Conservation (phyloP, 2,113 vertebrate genomes). For the Carettochelys insculpta region DNA sequence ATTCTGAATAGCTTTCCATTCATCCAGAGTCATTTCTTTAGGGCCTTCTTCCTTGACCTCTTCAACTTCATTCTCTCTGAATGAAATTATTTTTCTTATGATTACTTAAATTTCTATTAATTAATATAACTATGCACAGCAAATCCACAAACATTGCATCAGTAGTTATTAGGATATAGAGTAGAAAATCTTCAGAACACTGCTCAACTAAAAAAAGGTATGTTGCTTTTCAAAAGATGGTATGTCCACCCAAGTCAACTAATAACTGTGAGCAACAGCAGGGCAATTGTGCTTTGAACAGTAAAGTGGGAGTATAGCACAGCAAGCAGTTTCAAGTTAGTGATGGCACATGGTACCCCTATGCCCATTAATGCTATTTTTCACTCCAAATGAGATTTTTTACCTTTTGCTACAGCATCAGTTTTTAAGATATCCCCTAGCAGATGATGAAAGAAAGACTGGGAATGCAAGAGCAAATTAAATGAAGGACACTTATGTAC, state of each 20-base stretch:
- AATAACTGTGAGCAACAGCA: fast-evolving
- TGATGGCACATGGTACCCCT: neutral
- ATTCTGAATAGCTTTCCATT: conserved; percentile 98
- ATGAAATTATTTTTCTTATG: neutral
- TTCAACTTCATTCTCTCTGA: conserved; percentile 93
- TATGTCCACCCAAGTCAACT: neutral
- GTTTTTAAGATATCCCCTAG: neutral
- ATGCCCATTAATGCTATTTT: neutral
- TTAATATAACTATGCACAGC: neutral
- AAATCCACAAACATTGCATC: neutral
- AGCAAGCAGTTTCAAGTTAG: neutral
- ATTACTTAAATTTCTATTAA: neutral
- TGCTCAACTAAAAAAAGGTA: neutral
- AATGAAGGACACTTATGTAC: neutral
- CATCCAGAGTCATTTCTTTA: conserved; percentile 99
- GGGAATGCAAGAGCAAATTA: neutral
- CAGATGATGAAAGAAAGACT: neutral
- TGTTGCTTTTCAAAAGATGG: neutral
- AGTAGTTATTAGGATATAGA: neutral
- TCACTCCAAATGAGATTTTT: neutral
- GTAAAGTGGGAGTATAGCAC: neutral
- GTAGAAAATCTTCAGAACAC: neutral
- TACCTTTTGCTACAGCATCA: neutral
- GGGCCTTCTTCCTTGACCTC: conserved; percentile 97
- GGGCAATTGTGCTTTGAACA: neutral